phyloP scores from a whole-genome alignment of 2,888 invertebrate species.

The Eustalomyia histrio region DNA sequence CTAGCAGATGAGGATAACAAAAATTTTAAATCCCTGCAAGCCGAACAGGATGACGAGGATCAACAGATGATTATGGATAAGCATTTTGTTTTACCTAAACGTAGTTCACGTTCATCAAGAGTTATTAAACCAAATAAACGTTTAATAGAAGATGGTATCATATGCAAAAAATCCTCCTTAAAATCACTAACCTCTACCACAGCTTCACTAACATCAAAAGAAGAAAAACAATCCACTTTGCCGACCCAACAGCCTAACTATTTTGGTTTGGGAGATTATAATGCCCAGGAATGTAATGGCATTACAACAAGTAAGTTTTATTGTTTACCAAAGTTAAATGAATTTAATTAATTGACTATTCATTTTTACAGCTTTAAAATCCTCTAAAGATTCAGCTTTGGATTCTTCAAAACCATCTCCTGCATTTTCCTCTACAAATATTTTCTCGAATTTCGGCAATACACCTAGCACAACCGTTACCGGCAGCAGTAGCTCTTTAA shows the following conservation, averaged over 20 bases:
- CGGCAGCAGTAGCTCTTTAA: constrained; percentile 39
- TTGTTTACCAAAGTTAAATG: constrained; percentile 2
- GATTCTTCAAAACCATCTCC: constrained; percentile 38
- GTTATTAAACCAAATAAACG: constrained; percentile 94
- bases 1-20: constrained; percentile 21
- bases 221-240: constrained; percentile 9
- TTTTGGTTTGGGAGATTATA: constrained; percentile 71
- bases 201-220: constrained; percentile 30
- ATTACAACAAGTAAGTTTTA: constrained; percentile 42
- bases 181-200: constrained; percentile 23
- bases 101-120: constrained; percentile 91
- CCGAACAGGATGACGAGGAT: constrained; percentile 54
- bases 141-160: constrained; percentile 86
- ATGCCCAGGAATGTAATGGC: constrained; percentile 52
- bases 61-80: constrained; percentile 74
- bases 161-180: constrained; percentile 70
- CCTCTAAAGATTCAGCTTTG: constrained; percentile 54
- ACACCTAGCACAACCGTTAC: constrained; percentile 23
- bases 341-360: background rate
- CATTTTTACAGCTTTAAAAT: constrained; percentile 60
- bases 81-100: constrained; percentile 87
- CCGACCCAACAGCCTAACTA: constrained; percentile 69
- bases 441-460: constrained; percentile 58
- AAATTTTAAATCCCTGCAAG: background rate
- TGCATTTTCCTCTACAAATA: constrained; percentile 47